phyloP scores from a whole-genome alignment of 2,888 invertebrate genomes.

The Salpingus planirostris region DNA sequence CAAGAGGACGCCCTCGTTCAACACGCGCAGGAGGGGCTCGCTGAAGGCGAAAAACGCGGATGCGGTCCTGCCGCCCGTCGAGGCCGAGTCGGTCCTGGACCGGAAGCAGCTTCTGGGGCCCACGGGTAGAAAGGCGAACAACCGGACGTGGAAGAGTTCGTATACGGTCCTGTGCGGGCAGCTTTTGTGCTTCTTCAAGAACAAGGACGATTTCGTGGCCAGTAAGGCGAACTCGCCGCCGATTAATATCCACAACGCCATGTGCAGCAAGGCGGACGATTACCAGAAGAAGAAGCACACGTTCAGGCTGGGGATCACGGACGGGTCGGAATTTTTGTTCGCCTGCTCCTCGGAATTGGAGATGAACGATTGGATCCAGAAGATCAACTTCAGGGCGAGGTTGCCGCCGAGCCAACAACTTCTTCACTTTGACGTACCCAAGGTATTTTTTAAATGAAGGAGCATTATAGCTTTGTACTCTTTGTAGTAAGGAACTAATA shows the following conservation, averaged over 20 bases:
- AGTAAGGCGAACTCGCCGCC: constrained; percentile 85
- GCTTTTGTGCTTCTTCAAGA: constrained; percentile 94
- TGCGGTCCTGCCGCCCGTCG: constrained; percentile 65
- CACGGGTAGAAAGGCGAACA: constrained; percentile 89
- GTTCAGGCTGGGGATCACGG: constrained; percentile 76
- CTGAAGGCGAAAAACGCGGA: constrained; percentile 64
- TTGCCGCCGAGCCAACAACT: constrained; percentile 84
- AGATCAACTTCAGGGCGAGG: constrained; percentile 86
- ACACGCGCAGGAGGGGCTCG: constrained; percentile 81
- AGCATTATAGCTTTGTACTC: neutral
- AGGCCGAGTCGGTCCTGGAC: constrained; percentile 84
- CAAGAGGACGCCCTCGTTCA: constrained; percentile 91
- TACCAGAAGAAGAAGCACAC: constrained; percentile 94
- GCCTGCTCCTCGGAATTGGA: constrained; percentile 63
- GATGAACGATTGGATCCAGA: constrained; percentile 85
- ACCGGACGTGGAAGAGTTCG: constrained; percentile 91
- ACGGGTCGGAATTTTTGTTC: constrained; percentile 91
- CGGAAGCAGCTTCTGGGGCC: constrained; percentile 90
- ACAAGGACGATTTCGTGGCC: constrained; percentile 80
- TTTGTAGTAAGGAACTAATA: neutral
- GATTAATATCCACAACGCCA: constrained; percentile 69
- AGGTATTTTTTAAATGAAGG: constrained; percentile 23
- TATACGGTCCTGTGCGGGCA: constrained; percentile 96
- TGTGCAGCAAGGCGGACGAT: constrained; percentile 80
- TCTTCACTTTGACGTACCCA: constrained; percentile 63